phyloP scores from a whole-genome alignment of 2,797 vertebrate genomes.

The Aselliscus stoliczkanus region DNA sequence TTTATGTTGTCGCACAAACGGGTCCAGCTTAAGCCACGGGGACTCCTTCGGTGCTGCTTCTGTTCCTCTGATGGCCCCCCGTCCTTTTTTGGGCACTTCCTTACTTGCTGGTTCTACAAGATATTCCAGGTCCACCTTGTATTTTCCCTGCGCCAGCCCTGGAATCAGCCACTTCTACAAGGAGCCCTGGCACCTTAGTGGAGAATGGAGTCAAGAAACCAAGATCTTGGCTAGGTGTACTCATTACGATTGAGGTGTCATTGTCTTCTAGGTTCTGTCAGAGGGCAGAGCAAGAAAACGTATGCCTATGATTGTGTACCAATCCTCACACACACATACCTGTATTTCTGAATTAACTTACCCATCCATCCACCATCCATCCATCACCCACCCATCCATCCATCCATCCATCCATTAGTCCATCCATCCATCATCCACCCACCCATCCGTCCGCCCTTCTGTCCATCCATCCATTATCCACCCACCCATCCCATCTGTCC shows the following conservation, averaged over 20 bases:
- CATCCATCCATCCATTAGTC: not conserved
- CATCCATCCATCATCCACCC: not conserved
- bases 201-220: not conserved
- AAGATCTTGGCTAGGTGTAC: not conserved
- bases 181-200: not conserved
- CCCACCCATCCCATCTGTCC: no score
- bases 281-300: not conserved
- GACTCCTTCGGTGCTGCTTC: not conserved
- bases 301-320: rapidly evolving
- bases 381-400: no score
- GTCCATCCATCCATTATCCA: no score
- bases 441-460: no score
- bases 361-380: not conserved
- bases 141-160: not conserved
- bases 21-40: no score
- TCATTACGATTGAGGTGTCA: not conserved
- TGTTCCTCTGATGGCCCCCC: rapidly evolving
- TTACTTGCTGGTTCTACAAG: not conserved
- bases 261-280: not conserved
- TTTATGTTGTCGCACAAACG: no score
- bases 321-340: not conserved
- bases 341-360: not conserved
- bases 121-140: no score
- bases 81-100: not conserved
- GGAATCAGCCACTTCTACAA: not conserved